Base-by-base conservation (phyloP, 2,888 invertebrate species). In the Autographa pulchrina region DNA sequence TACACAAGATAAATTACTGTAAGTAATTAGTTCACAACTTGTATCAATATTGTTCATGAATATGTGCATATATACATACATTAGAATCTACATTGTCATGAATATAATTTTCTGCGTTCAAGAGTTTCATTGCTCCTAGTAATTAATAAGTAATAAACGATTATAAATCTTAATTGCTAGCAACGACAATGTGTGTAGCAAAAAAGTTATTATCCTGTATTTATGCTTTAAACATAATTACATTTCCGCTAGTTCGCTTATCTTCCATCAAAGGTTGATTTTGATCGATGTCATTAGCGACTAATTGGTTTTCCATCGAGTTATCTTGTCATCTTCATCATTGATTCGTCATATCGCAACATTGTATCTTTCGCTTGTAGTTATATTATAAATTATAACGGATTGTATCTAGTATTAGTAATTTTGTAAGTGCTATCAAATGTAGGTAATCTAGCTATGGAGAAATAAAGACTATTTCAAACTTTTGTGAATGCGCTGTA, bases 161-260 rank as follows among this genome's bases (percentile, higher is more conserved):
- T 56, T 56, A 56, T 14, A 56, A 56, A 56, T 20, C 25, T 25
- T 56, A 13, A 56, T 56, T 56, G 14, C 54, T 25, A 13, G 1
- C 13, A 56, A 56, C 54, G 25, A 56, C 54, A 56, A 56, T 11
- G 20, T 56, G 14, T 56, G 20, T 11, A 25, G 20, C 13, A 20
- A 56, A 56, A 56, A 56, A 56, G 25, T 56, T 8, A 56, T 56
- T 56, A 56, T 56, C 54, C 54, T 56, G 11, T 48, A n/a, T 35
- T 20, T 18, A 13, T 60, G 31, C 38, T 60, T 74, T 64, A 62
- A 79, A 62, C 18, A 48, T 71, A 32, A 60, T 68, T 70, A 41
- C 41, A 20, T 68, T 75, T 76, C 66, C 64, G 58, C 79, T 58
- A 63, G 62, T 68, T 35, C 38, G 35, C 18, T 74, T 70, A 82